phyloP scores from a whole-genome alignment of 2,113 vertebrate species.

The Podarcis cretensis region DNA sequence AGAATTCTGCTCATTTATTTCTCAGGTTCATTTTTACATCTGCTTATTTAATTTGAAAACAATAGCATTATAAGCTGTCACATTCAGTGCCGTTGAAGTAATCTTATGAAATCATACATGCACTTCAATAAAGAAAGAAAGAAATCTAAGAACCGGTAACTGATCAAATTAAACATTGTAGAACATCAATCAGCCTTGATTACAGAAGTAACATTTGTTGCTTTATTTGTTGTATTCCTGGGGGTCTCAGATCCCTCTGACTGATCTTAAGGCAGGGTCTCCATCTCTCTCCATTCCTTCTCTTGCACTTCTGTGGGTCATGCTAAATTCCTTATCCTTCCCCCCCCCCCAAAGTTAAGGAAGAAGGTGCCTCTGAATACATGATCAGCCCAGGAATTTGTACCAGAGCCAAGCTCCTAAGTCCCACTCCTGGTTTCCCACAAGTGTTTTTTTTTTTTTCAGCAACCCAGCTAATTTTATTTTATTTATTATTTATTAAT shows the following conservation, averaged over 20 bases:
- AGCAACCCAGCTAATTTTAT: too few species aligned
- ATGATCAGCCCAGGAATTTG: too few species aligned
- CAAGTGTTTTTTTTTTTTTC: too few species aligned
- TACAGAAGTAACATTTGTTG: neutral
- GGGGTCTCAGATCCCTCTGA: neutral
- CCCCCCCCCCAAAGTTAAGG: too few species aligned
- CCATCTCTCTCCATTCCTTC: neutral
- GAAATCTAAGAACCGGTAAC: neutral
- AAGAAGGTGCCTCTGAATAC: too few species aligned
- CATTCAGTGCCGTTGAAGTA: neutral
- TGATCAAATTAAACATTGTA: neutral
- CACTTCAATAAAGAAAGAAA: neutral
- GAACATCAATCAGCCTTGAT: neutral
- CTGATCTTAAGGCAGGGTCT: neutral
- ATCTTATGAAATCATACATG: neutral
- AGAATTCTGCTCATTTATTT: neutral
- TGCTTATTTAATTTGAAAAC: neutral
- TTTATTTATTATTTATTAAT: too few species aligned
- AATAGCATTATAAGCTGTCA: neutral
- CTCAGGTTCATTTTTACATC: neutral
- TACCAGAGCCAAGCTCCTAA: too few species aligned
- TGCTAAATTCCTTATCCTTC: neutral
- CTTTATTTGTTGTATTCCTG: neutral
- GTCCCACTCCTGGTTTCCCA: too few species aligned
- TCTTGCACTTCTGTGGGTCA: neutral